Conservation (phyloP, 1,140 invertebrate species). For the Atta texana region DNA sequence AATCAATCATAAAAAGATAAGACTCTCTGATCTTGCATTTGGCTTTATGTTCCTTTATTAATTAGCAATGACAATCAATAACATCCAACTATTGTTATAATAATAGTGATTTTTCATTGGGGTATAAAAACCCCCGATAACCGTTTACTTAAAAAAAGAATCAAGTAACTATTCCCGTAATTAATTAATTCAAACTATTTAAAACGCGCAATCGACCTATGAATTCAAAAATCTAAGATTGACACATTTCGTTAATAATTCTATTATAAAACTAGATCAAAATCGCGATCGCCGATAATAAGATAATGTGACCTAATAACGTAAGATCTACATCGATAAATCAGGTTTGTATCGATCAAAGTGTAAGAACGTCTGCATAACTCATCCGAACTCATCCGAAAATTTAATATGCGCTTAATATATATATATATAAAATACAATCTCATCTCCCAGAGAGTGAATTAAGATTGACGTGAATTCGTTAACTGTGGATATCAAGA, state of each 20-base stretch:
- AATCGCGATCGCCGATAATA: background rate
- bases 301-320: background rate
- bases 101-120: no score
- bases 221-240: background rate
- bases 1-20: no score
- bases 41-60: no score
- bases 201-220: background rate
- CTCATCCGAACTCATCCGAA: background rate
- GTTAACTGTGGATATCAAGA: slow-evolving; percentile 3
- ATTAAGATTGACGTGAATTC: slow-evolving; percentile 12
- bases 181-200: background rate
- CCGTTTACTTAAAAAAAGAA: no score
- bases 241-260: background rate
- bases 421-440: background rate
- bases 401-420: background rate
- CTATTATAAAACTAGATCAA: background rate
- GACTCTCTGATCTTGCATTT: no score
- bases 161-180: background rate
- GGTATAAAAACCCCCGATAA: no score
- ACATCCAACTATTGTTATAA: no score
- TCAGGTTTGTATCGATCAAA: background rate
- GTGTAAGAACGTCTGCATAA: background rate
- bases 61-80: no score
- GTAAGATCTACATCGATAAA: background rate
- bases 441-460: background rate